phyloP scores from a whole-genome alignment of 2,888 invertebrate species.

The Sabellastarte sp. region DNA sequence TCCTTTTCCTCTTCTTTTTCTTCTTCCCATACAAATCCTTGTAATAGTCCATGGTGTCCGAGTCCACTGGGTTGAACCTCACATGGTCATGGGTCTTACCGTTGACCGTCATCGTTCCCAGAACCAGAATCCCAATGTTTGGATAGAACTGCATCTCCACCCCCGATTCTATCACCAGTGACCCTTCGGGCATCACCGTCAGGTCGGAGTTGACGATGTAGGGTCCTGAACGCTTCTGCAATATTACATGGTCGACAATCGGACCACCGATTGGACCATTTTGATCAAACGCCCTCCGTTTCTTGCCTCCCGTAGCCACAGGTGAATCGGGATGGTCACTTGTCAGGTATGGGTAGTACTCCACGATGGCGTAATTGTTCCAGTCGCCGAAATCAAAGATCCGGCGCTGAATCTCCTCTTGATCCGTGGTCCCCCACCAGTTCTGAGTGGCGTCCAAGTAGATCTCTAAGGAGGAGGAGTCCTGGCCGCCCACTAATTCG shows the following conservation, averaged over 20 bases:
- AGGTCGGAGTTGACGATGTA: constrained; percentile 76
- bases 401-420: constrained; percentile 72
- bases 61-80: constrained; percentile 19
- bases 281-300: constrained; percentile 37
- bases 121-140: constrained; percentile 90
- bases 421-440: constrained; percentile 89
- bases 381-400: constrained; percentile 99
- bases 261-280: constrained; percentile 60
- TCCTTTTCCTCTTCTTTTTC: background rate
- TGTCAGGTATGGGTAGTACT: constrained; percentile 82
- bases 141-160: constrained; percentile 91
- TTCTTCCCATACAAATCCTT: background rate
- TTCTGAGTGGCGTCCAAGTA: constrained; percentile 85
- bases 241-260: constrained; percentile 64
- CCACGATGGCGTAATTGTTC: constrained; percentile 95
- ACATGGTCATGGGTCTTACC: constrained; percentile 63
- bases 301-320: constrained; percentile 34
- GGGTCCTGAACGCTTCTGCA: constrained; percentile 37
- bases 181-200: constrained; percentile 93
- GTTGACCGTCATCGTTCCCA: constrained; percentile 83
- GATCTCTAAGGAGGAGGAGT: constrained; percentile 84
- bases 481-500: constrained; percentile 82
- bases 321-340: constrained; percentile 58
- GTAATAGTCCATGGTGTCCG: background rate
- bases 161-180: constrained; percentile 82